phyloP scores from a whole-genome alignment of 2,797 vertebrate species.

The Neostethus bicornis region DNA sequence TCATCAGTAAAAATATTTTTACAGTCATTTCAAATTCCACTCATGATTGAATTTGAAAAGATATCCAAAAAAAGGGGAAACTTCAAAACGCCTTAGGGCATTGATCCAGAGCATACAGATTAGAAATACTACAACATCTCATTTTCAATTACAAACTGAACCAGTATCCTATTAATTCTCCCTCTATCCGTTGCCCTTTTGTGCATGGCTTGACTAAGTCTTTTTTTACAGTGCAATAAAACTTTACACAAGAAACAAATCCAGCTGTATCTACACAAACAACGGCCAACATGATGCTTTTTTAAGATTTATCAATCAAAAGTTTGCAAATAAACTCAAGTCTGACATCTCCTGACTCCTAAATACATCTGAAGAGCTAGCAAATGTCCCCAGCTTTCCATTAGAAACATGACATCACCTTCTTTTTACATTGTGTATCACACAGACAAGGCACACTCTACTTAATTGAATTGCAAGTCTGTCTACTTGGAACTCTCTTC shows the following conservation, averaged over 20 bases:
- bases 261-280: slow-evolving; percentile 1
- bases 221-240: slow-evolving; percentile 29
- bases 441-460: slow-evolving; percentile 56
- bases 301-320: slow-evolving; percentile 20
- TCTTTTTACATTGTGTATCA: slow-evolving; percentile 23
- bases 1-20: no score
- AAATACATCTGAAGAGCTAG: slow-evolving; percentile 17
- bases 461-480: slow-evolving; percentile 64
- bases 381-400: slow-evolving; percentile 23
- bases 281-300: not conserved
- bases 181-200: not conserved
- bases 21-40: no score
- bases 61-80: no score
- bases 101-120: no score
- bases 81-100: no score
- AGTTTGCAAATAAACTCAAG: slow-evolving; percentile 37
- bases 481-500: slow-evolving; percentile 55
- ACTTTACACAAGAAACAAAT: slow-evolving; percentile 15
- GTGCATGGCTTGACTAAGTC: slow-evolving; percentile 7
- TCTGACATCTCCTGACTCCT: slow-evolving; percentile 11
- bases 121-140: no score
- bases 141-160: slow-evolving; percentile 8
- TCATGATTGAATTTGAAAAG: no score
- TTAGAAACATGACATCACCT: slow-evolving; percentile 45
- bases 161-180: not conserved